A percentile compares a stretch with the other conserved stretches of the same genome.
phyloP scores from a whole-genome alignment of 2,797 vertebrate species.

The Psittacula echo region DNA sequence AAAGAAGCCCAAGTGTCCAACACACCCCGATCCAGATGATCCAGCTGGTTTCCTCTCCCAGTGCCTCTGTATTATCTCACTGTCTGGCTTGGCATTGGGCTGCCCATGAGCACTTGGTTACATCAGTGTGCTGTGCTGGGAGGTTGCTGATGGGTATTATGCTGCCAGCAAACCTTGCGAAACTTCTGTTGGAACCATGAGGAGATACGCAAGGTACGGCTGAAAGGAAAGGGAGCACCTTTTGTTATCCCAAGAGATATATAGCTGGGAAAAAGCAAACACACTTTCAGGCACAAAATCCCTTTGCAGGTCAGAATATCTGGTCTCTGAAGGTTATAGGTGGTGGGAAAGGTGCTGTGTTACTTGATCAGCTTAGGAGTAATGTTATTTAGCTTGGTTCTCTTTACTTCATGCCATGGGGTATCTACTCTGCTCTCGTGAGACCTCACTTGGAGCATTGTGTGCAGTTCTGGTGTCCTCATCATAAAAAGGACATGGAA shows the following conservation, averaged over 20 bases:
- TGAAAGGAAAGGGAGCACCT: not conserved
- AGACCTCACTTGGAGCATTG: no score
- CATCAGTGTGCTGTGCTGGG: not conserved
- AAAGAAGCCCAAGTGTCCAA: not conserved
- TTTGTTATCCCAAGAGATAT: not conserved
- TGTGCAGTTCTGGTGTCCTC: no score
- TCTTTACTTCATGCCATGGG: accelerated
- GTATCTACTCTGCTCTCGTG: not conserved
- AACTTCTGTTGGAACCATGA: not conserved
- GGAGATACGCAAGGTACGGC: not conserved
- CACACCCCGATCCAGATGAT: not conserved
- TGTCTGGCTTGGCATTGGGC: not conserved
- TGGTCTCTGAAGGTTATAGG: not conserved
- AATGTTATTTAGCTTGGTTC: not conserved
- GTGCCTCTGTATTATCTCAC: not conserved
- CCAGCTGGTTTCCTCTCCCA: not conserved
- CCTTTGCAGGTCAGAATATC: not conserved
- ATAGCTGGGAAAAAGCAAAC: not conserved
- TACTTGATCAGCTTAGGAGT: not conserved
- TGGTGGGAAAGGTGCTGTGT: not conserved
- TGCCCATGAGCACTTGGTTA: not conserved
- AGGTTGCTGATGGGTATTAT: not conserved
- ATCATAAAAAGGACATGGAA: no score
- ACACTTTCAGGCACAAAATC: not conserved
- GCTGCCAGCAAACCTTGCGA: not conserved